Conservation (phyloP, 2,113 vertebrate species). For the Aythya baeri region DNA sequence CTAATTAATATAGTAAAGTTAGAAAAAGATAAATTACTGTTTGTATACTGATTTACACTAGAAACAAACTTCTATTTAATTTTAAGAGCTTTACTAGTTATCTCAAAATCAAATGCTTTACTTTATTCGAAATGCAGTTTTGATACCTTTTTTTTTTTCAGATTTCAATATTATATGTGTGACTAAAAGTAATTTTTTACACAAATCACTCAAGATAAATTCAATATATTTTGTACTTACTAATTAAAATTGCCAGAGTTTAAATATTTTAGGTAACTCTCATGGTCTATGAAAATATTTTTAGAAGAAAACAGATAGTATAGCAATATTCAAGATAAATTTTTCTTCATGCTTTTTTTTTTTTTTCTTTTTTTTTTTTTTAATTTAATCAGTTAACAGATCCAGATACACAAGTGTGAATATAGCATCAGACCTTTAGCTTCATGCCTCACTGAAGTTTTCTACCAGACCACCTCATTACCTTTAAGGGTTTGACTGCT, state of each 20-base stretch:
- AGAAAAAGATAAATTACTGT: neutral
- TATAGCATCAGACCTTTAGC: neutral
- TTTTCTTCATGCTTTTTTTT: neutral
- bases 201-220: neutral
- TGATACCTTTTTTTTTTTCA: neutral
- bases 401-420: neutral
- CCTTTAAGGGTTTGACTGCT: neutral
- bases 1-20: neutral
- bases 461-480: neutral
- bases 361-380: neutral
- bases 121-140: neutral
- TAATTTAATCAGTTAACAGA: neutral
- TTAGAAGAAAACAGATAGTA: neutral
- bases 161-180: neutral
- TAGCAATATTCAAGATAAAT: neutral
- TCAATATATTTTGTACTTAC: neutral
- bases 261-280: neutral
- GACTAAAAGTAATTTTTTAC: neutral
- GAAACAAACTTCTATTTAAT: neutral
- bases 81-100: neutral
- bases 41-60: neutral
- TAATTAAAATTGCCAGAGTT: neutral
- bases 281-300: neutral
- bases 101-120: neutral
- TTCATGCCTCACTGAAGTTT: neutral